These are phyloP conservation scores for Acipenser transmontanus DNA, from an alignment of 2,797 vertebrate species.

Conservation along the genomic window DNA sequence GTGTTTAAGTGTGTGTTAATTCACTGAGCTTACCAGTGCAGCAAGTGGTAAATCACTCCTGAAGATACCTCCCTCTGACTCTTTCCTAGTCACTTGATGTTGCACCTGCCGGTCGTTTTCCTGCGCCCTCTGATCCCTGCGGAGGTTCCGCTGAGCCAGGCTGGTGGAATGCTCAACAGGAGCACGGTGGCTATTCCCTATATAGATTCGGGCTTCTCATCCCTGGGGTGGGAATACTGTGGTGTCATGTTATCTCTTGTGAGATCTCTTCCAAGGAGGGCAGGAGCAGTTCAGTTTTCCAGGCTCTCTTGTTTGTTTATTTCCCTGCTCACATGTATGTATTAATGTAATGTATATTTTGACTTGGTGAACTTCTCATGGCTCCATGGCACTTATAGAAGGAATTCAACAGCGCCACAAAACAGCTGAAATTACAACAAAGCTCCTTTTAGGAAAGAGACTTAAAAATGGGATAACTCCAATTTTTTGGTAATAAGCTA, in stretches of 20 bases:
- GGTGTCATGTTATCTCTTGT: too few species aligned
- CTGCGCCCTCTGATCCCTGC: slow-evolving; percentile 4
- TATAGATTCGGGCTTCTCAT: not conserved
- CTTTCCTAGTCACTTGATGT: not conserved
- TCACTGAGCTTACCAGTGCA: not conserved
- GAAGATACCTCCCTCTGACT: not conserved
- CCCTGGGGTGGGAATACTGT: not conserved
- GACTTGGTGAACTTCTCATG: too few species aligned
- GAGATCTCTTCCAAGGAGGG: too few species aligned
- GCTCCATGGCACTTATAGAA: too few species aligned
- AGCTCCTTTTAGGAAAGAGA: too few species aligned
- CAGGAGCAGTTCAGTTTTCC: too few species aligned
- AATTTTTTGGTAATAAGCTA: too few species aligned
- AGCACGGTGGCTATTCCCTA: not conserved
- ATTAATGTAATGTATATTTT: too few species aligned
- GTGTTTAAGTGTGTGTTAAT: slow-evolving; percentile 16
- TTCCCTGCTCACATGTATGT: not conserved
- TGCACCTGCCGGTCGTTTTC: slow-evolving; percentile 3
- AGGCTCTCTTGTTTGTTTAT: not conserved
- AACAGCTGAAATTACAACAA: too few species aligned
- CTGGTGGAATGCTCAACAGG: not conserved
- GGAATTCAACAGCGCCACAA: too few species aligned
- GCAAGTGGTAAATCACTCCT: slow-evolving; percentile 2
- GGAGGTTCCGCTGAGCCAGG: not conserved
- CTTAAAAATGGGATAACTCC: too few species aligned